Base-by-base conservation (phyloP, 2,113 vertebrate species). In the Oceanites oceanicus region DNA sequence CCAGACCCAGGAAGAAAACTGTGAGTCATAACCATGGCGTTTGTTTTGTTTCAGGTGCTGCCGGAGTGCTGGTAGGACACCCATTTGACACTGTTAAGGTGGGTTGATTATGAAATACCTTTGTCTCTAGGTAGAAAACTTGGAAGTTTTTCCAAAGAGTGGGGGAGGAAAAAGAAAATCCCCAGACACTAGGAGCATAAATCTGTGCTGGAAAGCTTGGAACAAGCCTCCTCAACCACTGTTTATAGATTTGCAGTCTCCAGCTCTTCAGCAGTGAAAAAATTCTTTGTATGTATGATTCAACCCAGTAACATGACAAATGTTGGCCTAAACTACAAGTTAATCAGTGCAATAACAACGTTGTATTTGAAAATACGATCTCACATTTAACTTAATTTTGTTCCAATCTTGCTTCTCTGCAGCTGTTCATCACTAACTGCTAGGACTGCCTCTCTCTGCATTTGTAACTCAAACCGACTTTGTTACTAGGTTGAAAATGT, bases 11-110 rank as follows among this genome's bases (percentile, higher is more conserved):
- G 55, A 59, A 38, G 20, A 62, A 67, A 79, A 49, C 8, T 5
- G 3, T 7, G 68, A 42, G 58, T 20, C 62, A 27, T 84, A 56
- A 76, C 49, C 17, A 4, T 15, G 29, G 61, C 7, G 3, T 91
- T 76, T 76, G 18, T 66, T 94, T 96, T 34, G 49, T 87, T 96
- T 45, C 90, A 99, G 99, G 99, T 97, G 99, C 99, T 96, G 99
- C 99, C 4, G 99, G 99, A 59, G 99, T 99, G 92, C 97, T 99
- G 85, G 99, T 99, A 61, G 99, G 99, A 98, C 99, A 99, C 94
- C 99, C 99, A 0, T 99, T 99, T 92, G 99, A 99, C 97, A 99
- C 99, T 1, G 99, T 99, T 62, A 99, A 99, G 99, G 99, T 99
- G 97, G 97, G 99, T 97, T 62, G 84, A 88, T 95, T 76, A 83